phyloP scores from a whole-genome alignment of 2,888 invertebrate genomes.

The Panorpa germanica region DNA sequence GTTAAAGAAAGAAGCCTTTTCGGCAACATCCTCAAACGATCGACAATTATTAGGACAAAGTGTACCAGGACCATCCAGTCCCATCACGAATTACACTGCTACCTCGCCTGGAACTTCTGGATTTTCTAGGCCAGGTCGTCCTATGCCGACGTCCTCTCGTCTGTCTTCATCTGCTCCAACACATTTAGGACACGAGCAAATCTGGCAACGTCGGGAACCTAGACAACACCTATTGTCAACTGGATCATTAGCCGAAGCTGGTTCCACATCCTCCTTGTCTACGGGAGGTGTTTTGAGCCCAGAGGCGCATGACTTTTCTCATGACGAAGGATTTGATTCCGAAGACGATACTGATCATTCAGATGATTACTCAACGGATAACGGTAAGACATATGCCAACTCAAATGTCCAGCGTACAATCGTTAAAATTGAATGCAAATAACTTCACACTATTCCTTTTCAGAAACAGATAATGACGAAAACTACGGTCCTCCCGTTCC shows the following conservation, averaged over 20 bases:
- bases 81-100: constrained; percentile 23
- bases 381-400: constrained; percentile 27
- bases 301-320: constrained; percentile 57
- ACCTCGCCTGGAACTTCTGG: constrained; percentile 19
- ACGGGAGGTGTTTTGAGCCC: constrained; percentile 71
- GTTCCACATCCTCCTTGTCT: constrained; percentile 65
- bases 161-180: constrained; percentile 78
- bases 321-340: constrained; percentile 69
- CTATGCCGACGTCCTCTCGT: constrained; percentile 33
- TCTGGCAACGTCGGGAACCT: constrained; percentile 77
- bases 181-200: constrained; percentile 61
- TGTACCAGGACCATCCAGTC: constrained; percentile 34
- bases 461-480: constrained; percentile 47
- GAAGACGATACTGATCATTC: constrained; percentile 77
- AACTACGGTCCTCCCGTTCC: constrained; percentile 24
- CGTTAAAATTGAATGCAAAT: constrained; percentile 4
- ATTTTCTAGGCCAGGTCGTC: constrained; percentile 20
- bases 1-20: constrained; percentile 40
- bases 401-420: not conserved
- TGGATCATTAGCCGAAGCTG: constrained; percentile 58
- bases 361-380: constrained; percentile 71
- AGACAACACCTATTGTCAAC: constrained; percentile 71
- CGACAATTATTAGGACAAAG: constrained; percentile 41
- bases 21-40: constrained; percentile 29
- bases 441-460: constrained; percentile 11